Evolutionary conservation across 53 echinoderm and acorn worm genomes (phyloP).

Genomic region (Crossaster papposus): DNA sequence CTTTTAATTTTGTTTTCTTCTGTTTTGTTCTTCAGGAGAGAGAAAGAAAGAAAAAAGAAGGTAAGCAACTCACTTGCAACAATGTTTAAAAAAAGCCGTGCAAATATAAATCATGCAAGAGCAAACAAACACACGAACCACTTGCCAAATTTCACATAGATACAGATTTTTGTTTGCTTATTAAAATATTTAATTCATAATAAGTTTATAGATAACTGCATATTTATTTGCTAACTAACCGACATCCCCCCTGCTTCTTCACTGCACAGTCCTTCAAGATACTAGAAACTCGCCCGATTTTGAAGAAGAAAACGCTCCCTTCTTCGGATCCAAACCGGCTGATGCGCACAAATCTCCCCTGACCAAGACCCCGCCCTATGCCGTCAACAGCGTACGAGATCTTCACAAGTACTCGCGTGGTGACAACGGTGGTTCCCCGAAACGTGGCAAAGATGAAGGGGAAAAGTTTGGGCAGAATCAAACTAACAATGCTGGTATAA

Average conservation of each 20-base stretch:
- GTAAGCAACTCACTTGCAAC: not conserved
- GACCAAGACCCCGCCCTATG: slow-evolving; percentile 37
- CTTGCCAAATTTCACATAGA: not conserved
- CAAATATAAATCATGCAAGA: too few species aligned
- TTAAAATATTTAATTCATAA: too few species aligned
- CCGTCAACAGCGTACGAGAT: slow-evolving; percentile 83
- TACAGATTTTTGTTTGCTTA: not conserved
- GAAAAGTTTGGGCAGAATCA: slow-evolving; percentile 15
- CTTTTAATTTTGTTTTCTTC: slow-evolving; percentile 13
- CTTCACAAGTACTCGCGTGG: slow-evolving; percentile 82
- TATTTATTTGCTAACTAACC: not conserved
- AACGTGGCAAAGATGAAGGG: slow-evolving; percentile 48
- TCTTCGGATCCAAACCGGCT: slow-evolving; percentile 79
- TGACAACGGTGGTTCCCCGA: slow-evolving; percentile 23
- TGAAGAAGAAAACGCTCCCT: slow-evolving; percentile 75
- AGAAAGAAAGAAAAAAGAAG: slow-evolving; percentile 69
- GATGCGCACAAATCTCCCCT: slow-evolving; percentile 5
- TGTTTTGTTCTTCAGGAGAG: slow-evolving; percentile 51
- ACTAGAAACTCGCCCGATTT: slow-evolving; percentile 18
- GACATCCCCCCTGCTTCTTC: not conserved
- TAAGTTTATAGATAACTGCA: not conserved
- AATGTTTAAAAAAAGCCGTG: too few species aligned
- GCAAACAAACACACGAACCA: too few species aligned
- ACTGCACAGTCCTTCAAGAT: slow-evolving; percentile 16
- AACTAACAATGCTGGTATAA: slow-evolving; percentile 24